A percentile compares a stretch with the other conserved stretches of the same genome.
Evolutionary conservation across 2,888 invertebrate species (phyloP).

Genomic region (Hedychridium roseum): DNA sequence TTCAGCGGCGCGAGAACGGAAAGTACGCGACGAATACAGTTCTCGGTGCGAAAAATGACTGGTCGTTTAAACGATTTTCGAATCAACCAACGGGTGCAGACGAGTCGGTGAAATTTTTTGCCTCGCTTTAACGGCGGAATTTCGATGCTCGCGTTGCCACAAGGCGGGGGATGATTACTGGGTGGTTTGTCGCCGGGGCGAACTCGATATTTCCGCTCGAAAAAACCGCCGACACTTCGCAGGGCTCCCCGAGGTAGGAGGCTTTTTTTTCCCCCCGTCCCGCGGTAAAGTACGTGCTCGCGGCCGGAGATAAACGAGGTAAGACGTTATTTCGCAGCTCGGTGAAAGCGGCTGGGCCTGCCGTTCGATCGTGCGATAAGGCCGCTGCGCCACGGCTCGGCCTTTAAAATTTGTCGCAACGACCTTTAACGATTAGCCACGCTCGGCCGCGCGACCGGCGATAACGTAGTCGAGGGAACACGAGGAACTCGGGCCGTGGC

Average conservation of each 20-base stretch:
- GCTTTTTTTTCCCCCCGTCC: slow-evolving; percentile 18
- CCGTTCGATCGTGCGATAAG: slow-evolving; percentile 17
- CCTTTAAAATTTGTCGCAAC: slow-evolving; percentile 28
- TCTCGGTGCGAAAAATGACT: too few relatives aligned
- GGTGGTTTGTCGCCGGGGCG: slow-evolving; percentile 20
- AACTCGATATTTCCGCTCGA: slow-evolving; percentile 25
- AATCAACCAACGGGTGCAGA: too few relatives aligned
- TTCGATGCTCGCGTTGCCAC: slow-evolving; percentile 10
- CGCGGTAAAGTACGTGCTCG: slow-evolving; percentile 4
- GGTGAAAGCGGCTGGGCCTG: slow-evolving; percentile 11
- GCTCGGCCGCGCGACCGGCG: slow-evolving; percentile 14
- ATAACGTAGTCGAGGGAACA: slow-evolving; percentile 15
- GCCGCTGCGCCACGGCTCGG: slow-evolving; percentile 12
- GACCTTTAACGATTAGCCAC: slow-evolving; percentile 25
- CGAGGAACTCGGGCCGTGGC: slow-evolving; percentile 1
- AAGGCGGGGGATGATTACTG: slow-evolving; percentile 13
- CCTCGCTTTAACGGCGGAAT: not conserved
- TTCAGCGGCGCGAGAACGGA: too few relatives aligned
- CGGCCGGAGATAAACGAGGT: slow-evolving; percentile 1
- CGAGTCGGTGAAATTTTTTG: slow-evolving; percentile 7
- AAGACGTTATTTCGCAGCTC: slow-evolving; percentile 17
- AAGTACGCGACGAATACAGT: too few relatives aligned
- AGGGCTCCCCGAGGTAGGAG: slow-evolving; percentile 15
- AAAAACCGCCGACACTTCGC: slow-evolving; percentile 16
- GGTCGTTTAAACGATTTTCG: too few relatives aligned